Conservation (phyloP, 2,888 invertebrate species). For the Cryptocheilus praepositus region DNA sequence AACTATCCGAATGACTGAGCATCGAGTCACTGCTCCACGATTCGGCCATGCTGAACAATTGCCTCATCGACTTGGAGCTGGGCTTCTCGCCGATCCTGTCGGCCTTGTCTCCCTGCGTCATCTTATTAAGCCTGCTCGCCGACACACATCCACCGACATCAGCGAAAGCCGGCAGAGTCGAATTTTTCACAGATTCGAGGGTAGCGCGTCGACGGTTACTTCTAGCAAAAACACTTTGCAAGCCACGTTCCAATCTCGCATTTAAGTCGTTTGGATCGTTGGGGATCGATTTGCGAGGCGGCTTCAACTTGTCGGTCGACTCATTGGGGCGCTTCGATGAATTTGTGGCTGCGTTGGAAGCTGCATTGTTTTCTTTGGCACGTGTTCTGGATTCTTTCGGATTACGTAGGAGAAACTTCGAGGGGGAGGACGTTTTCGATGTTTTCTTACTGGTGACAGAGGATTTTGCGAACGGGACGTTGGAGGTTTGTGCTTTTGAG, state of each 20-base stretch:
- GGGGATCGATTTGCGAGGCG: no score
- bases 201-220: neutral
- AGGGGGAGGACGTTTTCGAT: no score
- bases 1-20: conserved; percentile 59
- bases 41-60: conserved; percentile 60
- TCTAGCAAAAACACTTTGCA: conserved; percentile 44
- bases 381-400: no score
- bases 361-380: no score
- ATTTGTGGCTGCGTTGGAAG: neutral
- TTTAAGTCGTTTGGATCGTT: no score
- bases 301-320: neutral
- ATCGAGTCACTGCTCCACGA: conserved; percentile 65
- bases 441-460: no score
- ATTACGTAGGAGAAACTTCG: no score
- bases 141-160: neutral
- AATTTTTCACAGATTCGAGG: neutral
- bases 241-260: conserved; percentile 45
- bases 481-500: no score
- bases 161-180: neutral
- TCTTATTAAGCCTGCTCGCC: conserved; percentile 4
- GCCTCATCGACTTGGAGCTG: conserved; percentile 53
- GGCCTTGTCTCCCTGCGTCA: conserved; percentile 31
- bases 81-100: conserved; percentile 35
- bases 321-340: neutral
- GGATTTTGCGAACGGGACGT: no score